Evolutionary conservation across 2,797 vertebrate genomes (phyloP), one percentile per base, ranked within the genome.

Genomic region (Hydrocynus forskahlii): DNA sequence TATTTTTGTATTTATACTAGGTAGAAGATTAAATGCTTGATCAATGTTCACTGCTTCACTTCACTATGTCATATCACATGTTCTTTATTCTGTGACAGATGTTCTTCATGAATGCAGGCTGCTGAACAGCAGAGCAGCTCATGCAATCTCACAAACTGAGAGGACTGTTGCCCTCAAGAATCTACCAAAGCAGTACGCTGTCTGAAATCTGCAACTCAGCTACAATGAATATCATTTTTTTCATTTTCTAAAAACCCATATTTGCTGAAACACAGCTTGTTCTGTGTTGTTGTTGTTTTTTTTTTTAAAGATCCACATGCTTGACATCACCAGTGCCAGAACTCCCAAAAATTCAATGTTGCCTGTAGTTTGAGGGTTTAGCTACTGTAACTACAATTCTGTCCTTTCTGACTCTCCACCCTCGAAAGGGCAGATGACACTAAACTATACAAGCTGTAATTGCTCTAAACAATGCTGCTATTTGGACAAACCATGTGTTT

Each of bases 91-190:
- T 64, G 78, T 66, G 38, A 60, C 90, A 96, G 95, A 95, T 88
- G 92, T 96, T 84, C 92, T 96, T 83, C 94, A 95, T 85, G 95
- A 95, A 91, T 96, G 95, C 92, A 90, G 93, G 86, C 93, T 95
- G 76, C 92, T 96, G 63, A 95, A 95, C 88, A 95, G 93, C 89
- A 94, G 93, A 91, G 95, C 95, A 75, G 91, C 93, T 63, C 93
- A 95, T 71, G 86, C 94, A 0, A 95, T 96, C 84, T 93, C 93
- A 0, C 94, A 95, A 86, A 95, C 93, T 2, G 92, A 95, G 84
- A 90, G 92, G 85, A 93, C 91, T 8, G 89, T 93, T 87, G 94
- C 92, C 83, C 83, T 92, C 82, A 94, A 93, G 89, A 94, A 91
- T 87, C 93, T 94, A 86, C 90, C 94, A 83, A 95, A 95, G 90